Evolutionary conservation across 2,797 vertebrate genomes (phyloP), one percentile per base, ranked within the genome.

Genomic region (Halcyon smyrnensis): DNA sequence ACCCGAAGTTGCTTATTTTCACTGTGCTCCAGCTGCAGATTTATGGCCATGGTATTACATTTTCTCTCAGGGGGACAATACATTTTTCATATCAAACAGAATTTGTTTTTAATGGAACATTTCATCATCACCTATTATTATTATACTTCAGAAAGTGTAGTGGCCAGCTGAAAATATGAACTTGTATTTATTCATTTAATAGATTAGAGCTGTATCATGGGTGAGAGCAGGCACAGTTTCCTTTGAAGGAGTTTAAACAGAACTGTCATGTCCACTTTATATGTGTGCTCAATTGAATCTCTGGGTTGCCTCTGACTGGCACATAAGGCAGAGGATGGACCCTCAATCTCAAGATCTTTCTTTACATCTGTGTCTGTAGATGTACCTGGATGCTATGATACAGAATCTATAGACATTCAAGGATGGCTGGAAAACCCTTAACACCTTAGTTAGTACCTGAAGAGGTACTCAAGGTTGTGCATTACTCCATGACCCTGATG

Each of bases 1-100:
- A 83, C 84, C 93, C 77, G 53, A 89, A 93, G 82, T 64, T 96
- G 50, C 69, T 89, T 71, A 81, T 94, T 95, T 92, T 80, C 45
- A 70, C 78, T 71, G 56, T 25, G 57, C 21, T 91, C 10, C 62
- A 62, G 57, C 36, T 84, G 24, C 60, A 85, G 84, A 96, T 96
- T 95, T 96, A 93, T 45, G 59, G n/a, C 51, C 69, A 34, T 2
- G 2, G 46, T 57, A 88, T 85, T 84, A 69, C 59, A 84, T 94
- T 95, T 96, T 84, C 51, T 92, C 82, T 86, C 79, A 59, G 84
- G 76, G 17, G 59, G 65, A 89, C 28, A 54, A 68, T 57, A 54
- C 48, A 84, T 93, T 95, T 95, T 95, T 95, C 36, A 34, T 75
- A 93, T 89, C 75, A 81, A 91, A 75, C 17, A 39, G 57, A 56